Conservation (phyloP, 2,113 vertebrate species). For the Brachypteracias leptosomus region DNA sequence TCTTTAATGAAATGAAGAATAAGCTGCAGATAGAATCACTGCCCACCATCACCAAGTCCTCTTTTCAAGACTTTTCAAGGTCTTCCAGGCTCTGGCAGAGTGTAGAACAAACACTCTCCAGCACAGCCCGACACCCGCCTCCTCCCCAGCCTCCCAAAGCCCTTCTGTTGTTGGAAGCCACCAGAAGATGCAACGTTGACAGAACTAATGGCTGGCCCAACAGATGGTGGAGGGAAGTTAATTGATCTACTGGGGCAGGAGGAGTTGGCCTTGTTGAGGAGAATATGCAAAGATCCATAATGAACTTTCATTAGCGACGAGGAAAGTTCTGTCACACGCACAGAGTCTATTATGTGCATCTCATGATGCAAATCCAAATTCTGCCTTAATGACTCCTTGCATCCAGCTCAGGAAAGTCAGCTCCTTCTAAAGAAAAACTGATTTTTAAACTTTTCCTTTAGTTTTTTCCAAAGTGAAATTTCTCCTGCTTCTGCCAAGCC, state of each 20-base stretch:
- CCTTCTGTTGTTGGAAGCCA: neutral
- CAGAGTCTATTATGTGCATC: neutral
- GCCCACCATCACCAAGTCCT: neutral
- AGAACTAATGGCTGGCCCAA: constrained; percentile 12
- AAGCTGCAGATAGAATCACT: neutral
- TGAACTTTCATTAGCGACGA: neutral
- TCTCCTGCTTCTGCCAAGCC: neutral
- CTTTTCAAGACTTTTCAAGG: neutral
- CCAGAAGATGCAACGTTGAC: neutral
- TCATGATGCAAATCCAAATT: neutral
- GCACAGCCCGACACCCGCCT: neutral
- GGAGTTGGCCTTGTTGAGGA: constrained; percentile 23
- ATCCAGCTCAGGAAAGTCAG: neutral
- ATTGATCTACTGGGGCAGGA: constrained; percentile 72
- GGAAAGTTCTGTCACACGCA: neutral
- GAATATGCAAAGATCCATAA: constrained; percentile 57
- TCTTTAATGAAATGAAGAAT: neutral
- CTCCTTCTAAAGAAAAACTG: neutral
- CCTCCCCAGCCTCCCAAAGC: neutral
- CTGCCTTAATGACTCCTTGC: neutral
- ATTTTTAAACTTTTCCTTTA: neutral
- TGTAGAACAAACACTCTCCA: neutral
- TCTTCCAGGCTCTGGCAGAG: neutral
- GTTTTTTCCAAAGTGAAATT: neutral
- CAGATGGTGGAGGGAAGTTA: constrained; percentile 68